Evolutionary conservation across 2,113 vertebrate species (phyloP).

Genomic region (Apaloderma vittatum): DNA sequence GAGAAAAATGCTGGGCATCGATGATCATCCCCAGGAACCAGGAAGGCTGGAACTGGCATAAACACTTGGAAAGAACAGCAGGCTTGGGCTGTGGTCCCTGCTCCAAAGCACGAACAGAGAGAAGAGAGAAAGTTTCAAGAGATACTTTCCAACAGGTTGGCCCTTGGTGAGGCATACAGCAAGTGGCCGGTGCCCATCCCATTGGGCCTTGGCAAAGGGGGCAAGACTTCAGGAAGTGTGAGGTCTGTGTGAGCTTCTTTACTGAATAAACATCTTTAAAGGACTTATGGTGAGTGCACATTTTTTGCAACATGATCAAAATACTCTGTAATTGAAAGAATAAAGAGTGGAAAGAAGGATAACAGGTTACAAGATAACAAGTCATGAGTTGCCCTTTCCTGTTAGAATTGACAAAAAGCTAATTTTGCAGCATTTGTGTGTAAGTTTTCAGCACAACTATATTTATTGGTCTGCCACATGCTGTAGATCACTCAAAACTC

Average conservation of each 20-base stretch:
- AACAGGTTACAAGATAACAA: not conserved
- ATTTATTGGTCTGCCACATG: not conserved
- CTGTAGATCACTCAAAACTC: not conserved
- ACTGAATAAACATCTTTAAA: not conserved
- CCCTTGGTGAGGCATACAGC: not conserved
- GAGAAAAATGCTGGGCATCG: not conserved
- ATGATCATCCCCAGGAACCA: not conserved
- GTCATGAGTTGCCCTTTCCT: not conserved
- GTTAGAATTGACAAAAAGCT: not conserved
- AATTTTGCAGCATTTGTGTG: not conserved
- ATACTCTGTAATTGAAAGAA: not conserved
- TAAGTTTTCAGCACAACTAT: not conserved
- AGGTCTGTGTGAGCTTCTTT: not conserved
- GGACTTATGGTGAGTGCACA: not conserved
- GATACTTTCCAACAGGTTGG: not conserved
- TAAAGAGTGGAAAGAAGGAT: not conserved
- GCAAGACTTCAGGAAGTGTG: not conserved
- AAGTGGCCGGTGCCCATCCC: not conserved
- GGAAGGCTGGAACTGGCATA: not conserved
- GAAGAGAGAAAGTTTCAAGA: not conserved
- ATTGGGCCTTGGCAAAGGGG: not conserved
- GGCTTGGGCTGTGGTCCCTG: not conserved
- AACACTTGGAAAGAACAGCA: not conserved
- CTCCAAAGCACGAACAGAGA: not conserved
- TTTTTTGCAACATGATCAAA: not conserved